These are phyloP conservation scores for Galago senegalensis DNA, from an alignment of 2,797 vertebrate species.

Conservation along the genomic window DNA sequence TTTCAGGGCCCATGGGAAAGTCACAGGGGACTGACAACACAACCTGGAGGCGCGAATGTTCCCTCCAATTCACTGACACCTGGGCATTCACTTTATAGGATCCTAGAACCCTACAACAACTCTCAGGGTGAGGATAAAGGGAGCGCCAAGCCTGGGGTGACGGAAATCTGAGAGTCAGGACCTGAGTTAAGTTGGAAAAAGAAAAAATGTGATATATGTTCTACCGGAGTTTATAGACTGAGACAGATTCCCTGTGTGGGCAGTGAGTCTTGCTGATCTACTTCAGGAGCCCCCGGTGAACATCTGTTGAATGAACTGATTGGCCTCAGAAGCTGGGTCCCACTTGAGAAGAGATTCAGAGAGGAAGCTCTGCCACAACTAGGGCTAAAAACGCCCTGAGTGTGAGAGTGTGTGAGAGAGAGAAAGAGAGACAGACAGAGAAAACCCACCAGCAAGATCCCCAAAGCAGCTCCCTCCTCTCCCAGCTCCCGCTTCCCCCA, in stretches of 20 bases:
- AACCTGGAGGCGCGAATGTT: neutral
- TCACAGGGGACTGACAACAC: neutral
- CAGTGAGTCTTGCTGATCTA: neutral
- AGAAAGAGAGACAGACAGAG: neutral
- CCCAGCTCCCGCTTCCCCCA: neutral
- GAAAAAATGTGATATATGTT: neutral
- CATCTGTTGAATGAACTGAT: neutral
- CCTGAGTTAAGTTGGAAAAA: neutral
- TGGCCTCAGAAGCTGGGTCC: neutral
- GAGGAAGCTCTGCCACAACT: neutral
- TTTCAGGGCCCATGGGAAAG: neutral
- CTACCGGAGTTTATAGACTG: neutral
- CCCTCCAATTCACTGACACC: neutral
- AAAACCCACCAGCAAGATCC: neutral
- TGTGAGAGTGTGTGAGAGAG: neutral
- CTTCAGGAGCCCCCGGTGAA: neutral
- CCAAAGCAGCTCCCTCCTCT: neutral
- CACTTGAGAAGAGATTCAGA: neutral
- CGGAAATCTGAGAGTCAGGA: neutral
- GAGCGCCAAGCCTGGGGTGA: neutral
- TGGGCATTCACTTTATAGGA: neutral
- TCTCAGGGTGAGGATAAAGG: neutral
- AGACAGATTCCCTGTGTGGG: neutral
- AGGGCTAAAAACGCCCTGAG: neutral
- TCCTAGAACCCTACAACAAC: neutral